These are phyloP conservation scores for Prionailurus bengalensis DNA, from an alignment of 2,113 vertebrate species.

Conservation along the genomic window DNA sequence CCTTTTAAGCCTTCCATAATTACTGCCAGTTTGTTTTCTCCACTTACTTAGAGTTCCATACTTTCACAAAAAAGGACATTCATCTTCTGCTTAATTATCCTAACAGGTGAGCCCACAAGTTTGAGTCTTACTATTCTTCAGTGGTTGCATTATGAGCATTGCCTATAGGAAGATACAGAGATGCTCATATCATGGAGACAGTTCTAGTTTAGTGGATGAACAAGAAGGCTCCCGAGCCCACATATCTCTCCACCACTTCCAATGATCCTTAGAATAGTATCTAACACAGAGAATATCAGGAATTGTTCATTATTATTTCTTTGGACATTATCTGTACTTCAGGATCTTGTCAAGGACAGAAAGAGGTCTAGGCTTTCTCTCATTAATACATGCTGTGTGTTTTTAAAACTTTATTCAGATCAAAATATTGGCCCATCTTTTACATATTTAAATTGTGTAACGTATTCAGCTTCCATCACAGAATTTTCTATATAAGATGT, in stretches of 20 bases:
- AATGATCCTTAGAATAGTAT: background rate
- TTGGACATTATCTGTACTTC: background rate
- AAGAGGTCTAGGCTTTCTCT: background rate
- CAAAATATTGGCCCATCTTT: constrained; percentile 1
- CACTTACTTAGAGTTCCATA: background rate
- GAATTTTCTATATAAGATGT: background rate
- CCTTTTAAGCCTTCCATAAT: background rate
- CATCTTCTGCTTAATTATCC: background rate
- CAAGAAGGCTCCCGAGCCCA: background rate
- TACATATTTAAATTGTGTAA: background rate
- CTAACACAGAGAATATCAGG: background rate
- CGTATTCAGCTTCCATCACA: background rate
- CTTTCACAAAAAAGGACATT: background rate
- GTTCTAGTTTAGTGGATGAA: background rate
- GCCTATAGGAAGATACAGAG: background rate
- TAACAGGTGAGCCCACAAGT: background rate
- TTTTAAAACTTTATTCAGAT: background rate
- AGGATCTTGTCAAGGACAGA: background rate
- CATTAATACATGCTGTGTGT: background rate
- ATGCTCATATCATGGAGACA: too few relatives aligned
- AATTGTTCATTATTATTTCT: background rate
- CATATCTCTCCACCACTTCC: background rate
- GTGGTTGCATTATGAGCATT: background rate
- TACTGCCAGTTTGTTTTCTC: background rate
- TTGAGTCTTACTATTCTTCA: background rate